A percentile compares a stretch with the other conserved stretches of the same genome.
Conservation (phyloP, 2,888 invertebrate species). For the Drosophila mulleri region DNA sequence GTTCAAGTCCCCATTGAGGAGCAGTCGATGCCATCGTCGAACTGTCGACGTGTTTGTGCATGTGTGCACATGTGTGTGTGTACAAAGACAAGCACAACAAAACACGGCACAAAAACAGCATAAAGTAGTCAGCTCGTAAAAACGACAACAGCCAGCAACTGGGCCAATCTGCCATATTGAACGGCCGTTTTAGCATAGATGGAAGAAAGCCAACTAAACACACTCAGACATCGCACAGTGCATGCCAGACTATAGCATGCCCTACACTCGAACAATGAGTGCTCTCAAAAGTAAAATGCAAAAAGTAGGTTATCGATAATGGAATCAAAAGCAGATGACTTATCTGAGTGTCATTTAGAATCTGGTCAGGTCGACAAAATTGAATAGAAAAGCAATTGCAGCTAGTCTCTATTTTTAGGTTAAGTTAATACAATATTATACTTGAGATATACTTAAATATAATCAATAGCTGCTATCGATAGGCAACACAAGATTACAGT, state of each 20-base stretch:
- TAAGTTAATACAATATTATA: neutral
- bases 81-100: slow-evolving; percentile 48
- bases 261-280: slow-evolving; percentile 8
- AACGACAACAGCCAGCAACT: slow-evolving; percentile 56
- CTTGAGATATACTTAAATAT: neutral
- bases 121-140: slow-evolving; percentile 56
- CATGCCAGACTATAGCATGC: slow-evolving; percentile 27
- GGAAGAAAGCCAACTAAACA: slow-evolving; percentile 25
- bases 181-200: slow-evolving; percentile 38
- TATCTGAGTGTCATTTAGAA: neutral
- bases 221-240: neutral
- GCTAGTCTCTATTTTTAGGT: neutral
- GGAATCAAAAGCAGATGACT: slow-evolving; percentile 4
- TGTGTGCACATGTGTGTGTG: slow-evolving; percentile 40
- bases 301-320: slow-evolving; percentile 10
- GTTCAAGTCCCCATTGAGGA: slow-evolving; percentile 30
- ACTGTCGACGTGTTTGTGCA: slow-evolving; percentile 45
- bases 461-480: neutral
- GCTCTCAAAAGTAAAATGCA: neutral
- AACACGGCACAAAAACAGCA: slow-evolving; percentile 37
- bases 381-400: neutral
- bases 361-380: neutral
- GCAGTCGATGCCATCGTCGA: slow-evolving; percentile 35
- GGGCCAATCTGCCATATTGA: slow-evolving; percentile 50
- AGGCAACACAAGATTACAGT: neutral